Conservation (phyloP, 2,113 vertebrate species). For the Pseudolaguvia tuberculata region DNA sequence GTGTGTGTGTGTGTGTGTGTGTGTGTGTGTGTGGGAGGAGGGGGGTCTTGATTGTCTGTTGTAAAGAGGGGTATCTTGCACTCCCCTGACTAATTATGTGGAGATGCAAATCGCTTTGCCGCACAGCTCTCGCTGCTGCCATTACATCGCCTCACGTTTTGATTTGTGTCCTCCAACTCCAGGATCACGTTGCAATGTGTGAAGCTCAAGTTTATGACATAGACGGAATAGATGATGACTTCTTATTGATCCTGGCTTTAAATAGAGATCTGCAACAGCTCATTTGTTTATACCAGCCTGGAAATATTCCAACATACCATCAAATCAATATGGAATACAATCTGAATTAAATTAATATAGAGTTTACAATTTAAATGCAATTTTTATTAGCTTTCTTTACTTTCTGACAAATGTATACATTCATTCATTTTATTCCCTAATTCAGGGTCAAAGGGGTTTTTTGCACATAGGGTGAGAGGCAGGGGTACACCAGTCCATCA, state of each 20-base stretch:
- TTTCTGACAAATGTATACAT: too few species aligned
- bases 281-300: conserved; percentile 9
- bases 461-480: too few species aligned
- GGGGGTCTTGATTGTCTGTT: neutral
- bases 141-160: conserved; percentile 29
- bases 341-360: too few species aligned
- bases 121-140: conserved; percentile 34
- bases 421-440: too few species aligned
- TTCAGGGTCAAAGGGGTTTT: too few species aligned
- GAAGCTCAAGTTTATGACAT: conserved; percentile 26
- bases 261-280: neutral
- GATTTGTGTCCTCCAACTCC: conserved; percentile 34
- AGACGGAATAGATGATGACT: neutral
- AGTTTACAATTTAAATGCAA: too few species aligned
- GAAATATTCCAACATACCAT: neutral
- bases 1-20: conserved; percentile 19
- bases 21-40: conserved; percentile 36
- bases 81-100: conserved; percentile 48
- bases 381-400: too few species aligned
- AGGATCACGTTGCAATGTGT: conserved; percentile 24
- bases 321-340: neutral
- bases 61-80: conserved; percentile 32
- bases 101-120: conserved; percentile 46
- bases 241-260: neutral
- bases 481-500: too few species aligned